These are phyloP conservation scores for Malacoraja senta DNA, from an alignment of 2,797 vertebrate species.

Conservation along the genomic window DNA sequence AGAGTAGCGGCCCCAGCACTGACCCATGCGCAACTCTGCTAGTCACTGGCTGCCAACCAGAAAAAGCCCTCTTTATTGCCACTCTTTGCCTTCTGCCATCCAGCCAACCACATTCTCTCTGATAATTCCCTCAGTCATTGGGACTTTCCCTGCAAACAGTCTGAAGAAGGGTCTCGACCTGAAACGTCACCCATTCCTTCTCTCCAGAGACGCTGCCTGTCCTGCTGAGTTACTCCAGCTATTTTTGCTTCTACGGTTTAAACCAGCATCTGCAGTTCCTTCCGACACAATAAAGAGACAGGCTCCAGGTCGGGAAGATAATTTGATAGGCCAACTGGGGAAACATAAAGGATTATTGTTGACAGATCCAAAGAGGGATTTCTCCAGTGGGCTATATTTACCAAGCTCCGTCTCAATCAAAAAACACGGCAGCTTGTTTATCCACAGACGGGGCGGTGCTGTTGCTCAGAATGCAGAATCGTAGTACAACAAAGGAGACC, in stretches of 20 bases:
- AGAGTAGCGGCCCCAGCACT: no score
- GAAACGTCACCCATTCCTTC: no score
- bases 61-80: no score
- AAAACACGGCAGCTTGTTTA: background rate
- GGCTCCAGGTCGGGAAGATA: background rate
- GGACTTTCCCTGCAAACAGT: background rate
- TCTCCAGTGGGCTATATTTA: background rate
- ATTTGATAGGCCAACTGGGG: background rate
- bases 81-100: no score
- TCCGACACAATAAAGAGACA: background rate
- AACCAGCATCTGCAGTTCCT: no score
- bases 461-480: background rate
- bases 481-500: background rate
- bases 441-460: background rate
- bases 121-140: background rate
- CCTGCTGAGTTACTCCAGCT: no score
- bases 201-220: no score
- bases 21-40: no score
- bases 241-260: no score
- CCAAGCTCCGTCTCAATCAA: background rate
- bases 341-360: slow-evolving; percentile 16
- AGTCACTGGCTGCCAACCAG: no score
- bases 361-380: background rate
- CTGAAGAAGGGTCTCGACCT: no score
- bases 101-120: no score